Conservation (phyloP, 2,113 vertebrate genomes). For the Columba janthina region DNA sequence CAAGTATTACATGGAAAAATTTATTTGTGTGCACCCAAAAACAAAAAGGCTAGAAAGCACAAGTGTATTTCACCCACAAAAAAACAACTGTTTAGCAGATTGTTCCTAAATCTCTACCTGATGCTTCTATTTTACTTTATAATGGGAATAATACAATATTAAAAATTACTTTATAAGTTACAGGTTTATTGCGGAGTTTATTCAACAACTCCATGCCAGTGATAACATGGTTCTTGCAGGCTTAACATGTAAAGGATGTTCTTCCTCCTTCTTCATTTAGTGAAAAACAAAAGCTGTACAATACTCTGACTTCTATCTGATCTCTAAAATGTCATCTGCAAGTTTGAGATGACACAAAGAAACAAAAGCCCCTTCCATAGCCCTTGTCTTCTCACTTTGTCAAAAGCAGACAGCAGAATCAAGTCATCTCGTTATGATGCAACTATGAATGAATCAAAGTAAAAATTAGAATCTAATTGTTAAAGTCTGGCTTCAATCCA, state of each 20-base stretch:
- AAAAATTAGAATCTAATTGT: neutral
- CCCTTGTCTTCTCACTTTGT: neutral
- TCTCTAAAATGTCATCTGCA: neutral
- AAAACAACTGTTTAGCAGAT: neutral
- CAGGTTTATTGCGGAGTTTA: neutral
- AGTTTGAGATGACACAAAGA: neutral
- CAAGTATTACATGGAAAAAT: neutral
- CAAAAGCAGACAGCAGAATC: neutral
- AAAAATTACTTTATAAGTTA: neutral
- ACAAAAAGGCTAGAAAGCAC: neutral
- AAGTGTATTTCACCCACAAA: neutral
- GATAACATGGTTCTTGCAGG: neutral
- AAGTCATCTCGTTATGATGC: neutral
- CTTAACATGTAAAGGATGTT: neutral
- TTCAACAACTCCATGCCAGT: neutral
- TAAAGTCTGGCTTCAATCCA: neutral
- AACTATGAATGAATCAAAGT: neutral
- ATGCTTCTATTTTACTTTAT: neutral
- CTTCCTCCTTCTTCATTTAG: neutral
- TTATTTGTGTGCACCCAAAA: neutral
- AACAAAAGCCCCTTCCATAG: neutral
- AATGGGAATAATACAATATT: neutral
- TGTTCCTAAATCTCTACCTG: neutral
- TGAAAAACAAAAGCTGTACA: neutral
- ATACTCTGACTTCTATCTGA: neutral